These are phyloP conservation scores for Erythrocebus patas DNA, from an alignment of 2,113 vertebrate species.

Conservation along the genomic window DNA sequence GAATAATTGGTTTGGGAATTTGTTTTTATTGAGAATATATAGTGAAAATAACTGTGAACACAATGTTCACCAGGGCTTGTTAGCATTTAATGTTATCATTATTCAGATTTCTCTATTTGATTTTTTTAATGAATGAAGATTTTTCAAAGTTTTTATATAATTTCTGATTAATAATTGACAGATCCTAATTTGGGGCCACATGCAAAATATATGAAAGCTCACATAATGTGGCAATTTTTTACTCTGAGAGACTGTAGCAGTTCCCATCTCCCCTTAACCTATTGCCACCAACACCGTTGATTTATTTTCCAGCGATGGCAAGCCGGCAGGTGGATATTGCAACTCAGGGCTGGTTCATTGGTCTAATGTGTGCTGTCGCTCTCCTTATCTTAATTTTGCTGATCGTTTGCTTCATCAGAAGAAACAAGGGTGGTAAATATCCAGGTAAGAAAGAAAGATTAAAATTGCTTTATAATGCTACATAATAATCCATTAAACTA, in stretches of 20 bases:
- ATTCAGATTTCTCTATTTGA: conserved; percentile 33
- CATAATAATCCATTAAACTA: neutral
- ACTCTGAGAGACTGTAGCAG: neutral
- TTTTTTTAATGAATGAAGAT: neutral
- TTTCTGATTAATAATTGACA: neutral
- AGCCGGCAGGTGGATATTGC: conserved; percentile 98
- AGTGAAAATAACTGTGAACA: neutral
- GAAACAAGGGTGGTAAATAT: conserved; percentile 99
- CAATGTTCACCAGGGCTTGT: neutral
- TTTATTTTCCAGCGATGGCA: conserved; percentile 89
- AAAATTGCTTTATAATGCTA: neutral
- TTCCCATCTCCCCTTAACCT: neutral
- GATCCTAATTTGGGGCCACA: neutral
- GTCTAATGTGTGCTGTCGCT: conserved; percentile 98
- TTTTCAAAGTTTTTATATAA: conserved; percentile 29
- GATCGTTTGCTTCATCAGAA: conserved; percentile 98
- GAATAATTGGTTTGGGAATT: neutral
- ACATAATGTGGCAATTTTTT: neutral
- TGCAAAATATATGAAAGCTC: neutral
- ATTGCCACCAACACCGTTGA: neutral
- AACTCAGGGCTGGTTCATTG: conserved; percentile 99
- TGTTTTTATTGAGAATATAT: neutral
- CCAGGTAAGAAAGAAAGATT: conserved; percentile 87
- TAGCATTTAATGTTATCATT: neutral
- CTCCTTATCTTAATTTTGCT: conserved; percentile 97